These are phyloP conservation scores for Atrichornis clamosus DNA, from an alignment of 2,113 vertebrate species.

Conservation along the genomic window DNA sequence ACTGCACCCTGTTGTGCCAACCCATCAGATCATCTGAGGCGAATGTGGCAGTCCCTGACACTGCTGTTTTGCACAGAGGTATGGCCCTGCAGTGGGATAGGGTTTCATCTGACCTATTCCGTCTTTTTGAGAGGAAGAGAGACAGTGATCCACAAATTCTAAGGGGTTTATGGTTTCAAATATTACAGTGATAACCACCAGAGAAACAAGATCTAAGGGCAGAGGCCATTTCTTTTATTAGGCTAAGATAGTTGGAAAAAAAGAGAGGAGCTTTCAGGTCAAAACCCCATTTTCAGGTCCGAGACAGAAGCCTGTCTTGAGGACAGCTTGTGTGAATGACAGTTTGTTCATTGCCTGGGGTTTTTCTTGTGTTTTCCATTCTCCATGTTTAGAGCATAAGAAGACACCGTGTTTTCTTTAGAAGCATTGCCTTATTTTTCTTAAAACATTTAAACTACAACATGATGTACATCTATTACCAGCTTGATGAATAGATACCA, in stretches of 20 bases:
- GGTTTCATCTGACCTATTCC: neutral
- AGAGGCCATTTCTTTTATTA: neutral
- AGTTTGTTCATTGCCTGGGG: neutral
- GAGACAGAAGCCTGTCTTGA: neutral
- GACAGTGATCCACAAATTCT: neutral
- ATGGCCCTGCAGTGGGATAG: neutral
- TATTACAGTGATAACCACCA: neutral
- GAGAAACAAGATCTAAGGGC: neutral
- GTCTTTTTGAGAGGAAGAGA: neutral
- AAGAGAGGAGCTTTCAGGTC: neutral
- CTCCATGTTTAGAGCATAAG: neutral
- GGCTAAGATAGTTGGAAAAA: neutral
- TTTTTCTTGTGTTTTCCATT: neutral
- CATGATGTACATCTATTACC: neutral
- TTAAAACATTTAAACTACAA: neutral
- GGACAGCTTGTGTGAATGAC: neutral
- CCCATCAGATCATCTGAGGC: neutral
- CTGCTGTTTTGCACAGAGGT: neutral
- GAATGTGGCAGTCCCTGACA: rapidly evolving
- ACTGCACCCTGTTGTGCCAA: too few species aligned
- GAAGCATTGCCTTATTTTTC: neutral
- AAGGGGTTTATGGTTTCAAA: neutral
- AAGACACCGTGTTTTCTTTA: neutral
- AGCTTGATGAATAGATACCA: neutral
- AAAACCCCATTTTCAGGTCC: neutral